Evolutionary conservation across 2,113 vertebrate species (phyloP).

Genomic region (Rhinolophus ferrumequinum): DNA sequence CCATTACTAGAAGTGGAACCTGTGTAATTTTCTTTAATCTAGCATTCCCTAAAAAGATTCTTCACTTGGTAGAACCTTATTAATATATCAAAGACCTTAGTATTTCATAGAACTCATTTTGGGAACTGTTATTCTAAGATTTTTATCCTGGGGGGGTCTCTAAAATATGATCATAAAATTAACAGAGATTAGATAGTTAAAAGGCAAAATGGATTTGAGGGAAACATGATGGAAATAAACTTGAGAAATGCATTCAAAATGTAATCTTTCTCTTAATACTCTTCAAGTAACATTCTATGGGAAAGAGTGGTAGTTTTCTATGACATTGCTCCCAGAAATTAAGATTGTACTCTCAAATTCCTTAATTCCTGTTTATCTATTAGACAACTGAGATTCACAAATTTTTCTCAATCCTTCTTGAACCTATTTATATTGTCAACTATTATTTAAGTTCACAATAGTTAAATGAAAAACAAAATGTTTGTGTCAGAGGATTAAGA

Average conservation of each 20-base stretch:
- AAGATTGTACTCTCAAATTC: neutral
- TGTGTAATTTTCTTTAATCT: conserved; percentile 8
- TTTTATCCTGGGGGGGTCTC: conserved; percentile 7
- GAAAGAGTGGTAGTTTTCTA: neutral
- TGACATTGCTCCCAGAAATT: neutral
- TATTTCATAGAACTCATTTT: conserved; percentile 37
- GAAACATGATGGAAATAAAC: conserved; percentile 11
- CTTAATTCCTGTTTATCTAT: neutral
- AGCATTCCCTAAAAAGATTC: conserved; percentile 24
- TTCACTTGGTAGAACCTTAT: conserved; percentile 41
- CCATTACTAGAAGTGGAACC: neutral
- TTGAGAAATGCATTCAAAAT: conserved; percentile 47
- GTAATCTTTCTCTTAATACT: neutral
- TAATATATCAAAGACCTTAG: neutral
- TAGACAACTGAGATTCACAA: neutral
- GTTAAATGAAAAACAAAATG: neutral
- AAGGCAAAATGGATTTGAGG: conserved; percentile 42
- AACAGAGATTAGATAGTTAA: conserved; percentile 30
- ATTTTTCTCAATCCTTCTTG: conserved; percentile 13
- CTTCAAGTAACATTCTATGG: neutral
- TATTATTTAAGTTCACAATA: neutral
- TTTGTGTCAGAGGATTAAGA: conserved; percentile 22
- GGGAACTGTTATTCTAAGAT: conserved; percentile 16
- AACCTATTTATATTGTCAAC: conserved; percentile 10
- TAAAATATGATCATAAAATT: conserved; percentile 46